Conservation (phyloP, 2,888 invertebrate genomes). For the Apocheima hispidaria region DNA sequence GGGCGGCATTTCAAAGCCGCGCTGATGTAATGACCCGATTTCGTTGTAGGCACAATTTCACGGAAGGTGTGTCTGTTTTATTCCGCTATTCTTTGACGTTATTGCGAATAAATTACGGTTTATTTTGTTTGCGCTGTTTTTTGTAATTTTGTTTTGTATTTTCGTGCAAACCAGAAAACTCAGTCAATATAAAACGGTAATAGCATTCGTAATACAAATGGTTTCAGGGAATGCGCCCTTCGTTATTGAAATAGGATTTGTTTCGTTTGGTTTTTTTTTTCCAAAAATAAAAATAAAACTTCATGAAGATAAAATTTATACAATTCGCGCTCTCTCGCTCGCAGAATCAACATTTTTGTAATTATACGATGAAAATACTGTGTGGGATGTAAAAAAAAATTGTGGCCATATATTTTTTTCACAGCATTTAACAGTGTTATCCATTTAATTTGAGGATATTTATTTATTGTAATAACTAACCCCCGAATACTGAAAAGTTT, state of each 20-base stretch:
- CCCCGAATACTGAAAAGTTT: no score
- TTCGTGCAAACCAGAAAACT: slow-evolving; percentile 21
- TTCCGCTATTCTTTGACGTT: slow-evolving; percentile 36
- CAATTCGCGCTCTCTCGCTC: no score
- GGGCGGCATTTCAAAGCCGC: slow-evolving; percentile 49
- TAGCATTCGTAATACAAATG: not conserved
- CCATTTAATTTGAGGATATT: no score
- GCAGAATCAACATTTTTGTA: no score
- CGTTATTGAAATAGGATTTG: not conserved
- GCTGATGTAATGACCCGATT: slow-evolving; percentile 45
- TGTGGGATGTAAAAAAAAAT: no score
- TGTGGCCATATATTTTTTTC: no score
- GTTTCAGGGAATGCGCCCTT: not conserved
- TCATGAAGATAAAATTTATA: no score
- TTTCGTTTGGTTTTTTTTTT: not conserved
- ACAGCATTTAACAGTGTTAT: no score
- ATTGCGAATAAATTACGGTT: slow-evolving; percentile 25
- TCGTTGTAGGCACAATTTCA: slow-evolving; percentile 38
- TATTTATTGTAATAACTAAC: no score
- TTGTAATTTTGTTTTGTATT: slow-evolving; percentile 21
- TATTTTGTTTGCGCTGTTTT: slow-evolving; percentile 25
- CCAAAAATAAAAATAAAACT: no score
- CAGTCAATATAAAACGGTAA: slow-evolving; percentile 13
- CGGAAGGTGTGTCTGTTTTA: slow-evolving; percentile 42
- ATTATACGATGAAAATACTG: no score